Evolutionary conservation across 1,140 invertebrate genomes (phyloP).

Genomic region (Eumaeus atala): DNA sequence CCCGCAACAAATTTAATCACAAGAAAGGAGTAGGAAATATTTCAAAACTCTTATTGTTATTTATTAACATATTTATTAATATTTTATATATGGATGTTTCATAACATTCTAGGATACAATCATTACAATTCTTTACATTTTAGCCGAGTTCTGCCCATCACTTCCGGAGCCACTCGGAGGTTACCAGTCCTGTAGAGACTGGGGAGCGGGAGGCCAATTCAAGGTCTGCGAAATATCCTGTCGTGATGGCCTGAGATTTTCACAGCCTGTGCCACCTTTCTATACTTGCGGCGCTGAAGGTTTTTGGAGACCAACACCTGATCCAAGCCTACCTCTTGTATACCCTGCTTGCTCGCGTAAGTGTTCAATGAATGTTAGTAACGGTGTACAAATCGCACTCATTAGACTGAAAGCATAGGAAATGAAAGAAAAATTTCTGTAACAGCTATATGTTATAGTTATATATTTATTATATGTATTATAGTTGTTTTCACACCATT

Average conservation of each 20-base stretch:
- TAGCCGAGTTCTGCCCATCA: conserved; percentile 92
- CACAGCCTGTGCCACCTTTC: conserved; percentile 92
- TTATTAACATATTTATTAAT: too few species aligned
- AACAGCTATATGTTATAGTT: too few species aligned
- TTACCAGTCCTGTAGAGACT: conserved; percentile 92
- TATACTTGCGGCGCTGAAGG: conserved; percentile 97
- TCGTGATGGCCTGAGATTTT: conserved; percentile 89
- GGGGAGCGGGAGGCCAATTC: conserved; percentile 96
- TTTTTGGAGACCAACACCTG: conserved; percentile 92
- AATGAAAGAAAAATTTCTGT: too few species aligned
- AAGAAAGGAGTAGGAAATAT: too few species aligned
- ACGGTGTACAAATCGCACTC: background rate
- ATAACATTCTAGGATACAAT: too few species aligned
- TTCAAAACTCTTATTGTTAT: too few species aligned
- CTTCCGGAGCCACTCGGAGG: conserved; percentile 92
- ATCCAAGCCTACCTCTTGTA: conserved; percentile 85
- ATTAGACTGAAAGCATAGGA: too few species aligned
- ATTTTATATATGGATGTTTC: background rate
- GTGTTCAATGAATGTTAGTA: conserved; percentile 29
- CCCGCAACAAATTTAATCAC: too few species aligned
- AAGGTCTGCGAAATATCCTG: conserved; percentile 94
- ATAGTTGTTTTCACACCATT: too few species aligned
- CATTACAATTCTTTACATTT: background rate
- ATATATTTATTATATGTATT: too few species aligned
- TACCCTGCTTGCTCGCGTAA: conserved; percentile 94